Percentiles rank a stretch among this genome's conserved stretches.
Conservation (phyloP, 1,140 invertebrate species). For the Drosophila arawakana region DNA sequence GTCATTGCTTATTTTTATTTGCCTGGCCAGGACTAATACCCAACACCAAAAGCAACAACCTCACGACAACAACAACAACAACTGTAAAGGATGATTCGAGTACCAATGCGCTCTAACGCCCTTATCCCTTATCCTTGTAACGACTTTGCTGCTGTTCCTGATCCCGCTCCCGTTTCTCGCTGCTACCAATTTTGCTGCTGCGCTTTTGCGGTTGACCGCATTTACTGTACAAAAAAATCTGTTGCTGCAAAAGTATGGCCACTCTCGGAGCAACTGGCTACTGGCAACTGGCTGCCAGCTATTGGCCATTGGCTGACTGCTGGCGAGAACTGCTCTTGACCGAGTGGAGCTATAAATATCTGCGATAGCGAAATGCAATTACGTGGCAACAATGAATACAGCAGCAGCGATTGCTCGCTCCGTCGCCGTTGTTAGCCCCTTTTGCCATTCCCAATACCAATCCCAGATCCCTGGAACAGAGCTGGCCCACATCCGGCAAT, state of each 20-base stretch:
- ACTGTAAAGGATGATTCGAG: conserved; percentile 10
- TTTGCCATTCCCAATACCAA: background rate
- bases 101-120: conserved; percentile 73
- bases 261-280: conserved; percentile 37
- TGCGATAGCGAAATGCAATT: conserved; percentile 83
- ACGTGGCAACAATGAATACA: conserved; percentile 83
- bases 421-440: conserved; percentile 38
- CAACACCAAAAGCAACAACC: conserved; percentile 46
- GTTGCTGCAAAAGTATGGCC: conserved; percentile 78
- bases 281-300: conserved; percentile 9
- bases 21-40: conserved; percentile 73
- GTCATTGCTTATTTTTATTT: conserved; percentile 80
- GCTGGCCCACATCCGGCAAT: conserved; percentile 72
- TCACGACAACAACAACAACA: conserved; percentile 39
- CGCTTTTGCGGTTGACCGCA: conserved; percentile 82
- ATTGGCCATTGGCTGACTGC: conserved; percentile 7
- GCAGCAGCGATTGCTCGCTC: conserved; percentile 76
- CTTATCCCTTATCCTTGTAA: conserved; percentile 81
- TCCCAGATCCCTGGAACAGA: conserved; percentile 1
- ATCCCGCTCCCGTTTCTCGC: conserved; percentile 31
- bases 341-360: conserved; percentile 82
- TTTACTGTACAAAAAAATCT: conserved; percentile 74
- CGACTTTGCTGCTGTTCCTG: conserved; percentile 58
- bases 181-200: conserved; percentile 41
- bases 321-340: conserved; percentile 68